Evolutionary conservation across 2,797 vertebrate species (phyloP).

Genomic region (Bucorvus abyssinicus): DNA sequence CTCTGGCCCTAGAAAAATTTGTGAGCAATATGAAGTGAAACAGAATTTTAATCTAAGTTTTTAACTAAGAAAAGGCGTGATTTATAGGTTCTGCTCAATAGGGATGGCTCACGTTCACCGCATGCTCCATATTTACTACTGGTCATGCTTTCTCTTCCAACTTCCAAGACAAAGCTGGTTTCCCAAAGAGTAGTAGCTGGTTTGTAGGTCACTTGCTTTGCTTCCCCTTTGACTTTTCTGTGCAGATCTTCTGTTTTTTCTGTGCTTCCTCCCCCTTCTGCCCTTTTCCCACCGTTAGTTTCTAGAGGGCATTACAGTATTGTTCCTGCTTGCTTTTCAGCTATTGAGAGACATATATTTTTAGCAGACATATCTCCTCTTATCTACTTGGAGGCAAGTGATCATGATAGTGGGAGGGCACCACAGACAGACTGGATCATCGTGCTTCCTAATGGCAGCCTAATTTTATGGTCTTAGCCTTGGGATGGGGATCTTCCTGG

Average conservation of each 20-base stretch:
- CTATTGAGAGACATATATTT: background rate
- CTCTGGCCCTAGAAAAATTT: background rate
- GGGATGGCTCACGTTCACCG: background rate
- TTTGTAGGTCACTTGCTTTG: conserved; percentile 34
- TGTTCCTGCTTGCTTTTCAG: background rate
- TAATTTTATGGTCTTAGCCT: background rate
- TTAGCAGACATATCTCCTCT: conserved; percentile 1
- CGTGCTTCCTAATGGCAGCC: background rate
- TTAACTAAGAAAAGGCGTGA: background rate
- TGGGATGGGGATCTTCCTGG: background rate
- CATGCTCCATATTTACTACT: background rate
- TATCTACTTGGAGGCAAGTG: background rate
- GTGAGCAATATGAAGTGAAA: background rate
- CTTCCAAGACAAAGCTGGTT: background rate
- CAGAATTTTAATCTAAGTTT: background rate
- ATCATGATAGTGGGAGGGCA: background rate
- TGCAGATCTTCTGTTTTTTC: background rate
- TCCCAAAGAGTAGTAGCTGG: background rate
- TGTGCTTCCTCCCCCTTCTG: background rate
- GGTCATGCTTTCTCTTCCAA: background rate
- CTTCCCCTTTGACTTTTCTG: conserved; percentile 11
- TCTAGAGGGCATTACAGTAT: background rate
- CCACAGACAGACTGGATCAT: background rate
- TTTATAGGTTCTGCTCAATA: background rate
- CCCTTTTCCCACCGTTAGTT: background rate